Conservation (phyloP, 1,140 invertebrate species). For the Archegozetes longisetosus region DNA sequence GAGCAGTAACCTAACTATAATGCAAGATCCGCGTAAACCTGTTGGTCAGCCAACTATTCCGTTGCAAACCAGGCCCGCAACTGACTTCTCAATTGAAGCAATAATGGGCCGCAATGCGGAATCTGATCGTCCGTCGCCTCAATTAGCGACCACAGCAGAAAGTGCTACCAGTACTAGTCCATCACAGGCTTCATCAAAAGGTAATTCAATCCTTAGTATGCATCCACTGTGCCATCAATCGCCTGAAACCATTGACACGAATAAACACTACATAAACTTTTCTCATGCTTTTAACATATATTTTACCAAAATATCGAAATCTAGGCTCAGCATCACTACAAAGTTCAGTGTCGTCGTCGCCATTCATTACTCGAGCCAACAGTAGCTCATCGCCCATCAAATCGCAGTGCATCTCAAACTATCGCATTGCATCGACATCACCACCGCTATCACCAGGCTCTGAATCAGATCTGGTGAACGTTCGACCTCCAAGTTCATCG, state of each 20-base stretch:
- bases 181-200: not conserved
- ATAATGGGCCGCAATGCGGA: constrained; percentile 51
- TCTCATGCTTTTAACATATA: no score
- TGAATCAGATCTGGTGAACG: not conserved
- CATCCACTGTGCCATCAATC: no score
- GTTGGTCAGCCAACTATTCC: not conserved
- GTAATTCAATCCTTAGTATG: no score
- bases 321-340: no score
- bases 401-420: no score
- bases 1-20: not conserved
- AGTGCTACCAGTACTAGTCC: no score
- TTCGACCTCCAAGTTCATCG: not conserved
- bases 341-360: not conserved
- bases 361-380: no score
- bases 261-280: no score
- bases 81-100: constrained; percentile 81
- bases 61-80: constrained; percentile 34
- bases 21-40: not conserved
- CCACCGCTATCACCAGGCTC: not conserved
- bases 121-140: constrained; percentile 3
- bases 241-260: no score
- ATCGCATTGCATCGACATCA: constrained; percentile 2
- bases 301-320: no score
- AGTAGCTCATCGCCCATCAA: no score
- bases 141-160: not conserved